Conservation (phyloP, 2,797 vertebrate species). For the Paguma larvata region DNA sequence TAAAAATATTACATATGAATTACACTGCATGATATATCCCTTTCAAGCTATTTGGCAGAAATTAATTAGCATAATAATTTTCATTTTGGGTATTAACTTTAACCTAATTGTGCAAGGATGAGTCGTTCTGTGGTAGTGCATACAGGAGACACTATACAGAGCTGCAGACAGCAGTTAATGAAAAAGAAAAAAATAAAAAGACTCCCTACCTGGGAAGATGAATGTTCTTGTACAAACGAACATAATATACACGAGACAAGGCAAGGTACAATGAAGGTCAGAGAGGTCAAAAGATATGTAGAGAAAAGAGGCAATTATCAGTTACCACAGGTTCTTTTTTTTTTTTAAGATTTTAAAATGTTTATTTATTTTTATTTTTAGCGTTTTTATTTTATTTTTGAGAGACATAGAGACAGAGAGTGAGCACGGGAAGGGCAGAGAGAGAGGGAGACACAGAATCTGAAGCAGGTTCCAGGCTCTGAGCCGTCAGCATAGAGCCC, state of each 20-base stretch:
- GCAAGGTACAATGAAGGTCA: background rate
- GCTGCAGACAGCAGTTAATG: background rate
- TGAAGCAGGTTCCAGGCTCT: no score
- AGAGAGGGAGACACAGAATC: no score
- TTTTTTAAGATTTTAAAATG: no score
- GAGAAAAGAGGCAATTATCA: background rate
- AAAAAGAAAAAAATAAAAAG: background rate
- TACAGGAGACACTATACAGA: background rate
- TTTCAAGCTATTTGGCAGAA: background rate
- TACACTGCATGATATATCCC: background rate
- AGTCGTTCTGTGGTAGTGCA: background rate
- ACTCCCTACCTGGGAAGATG: background rate
- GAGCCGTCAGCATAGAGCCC: no score
- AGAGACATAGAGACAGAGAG: no score
- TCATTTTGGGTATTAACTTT: background rate
- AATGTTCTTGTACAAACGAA: background rate
- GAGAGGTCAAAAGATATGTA: background rate
- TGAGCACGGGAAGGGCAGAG: no score
- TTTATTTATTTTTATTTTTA: no score
- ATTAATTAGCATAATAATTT: background rate
- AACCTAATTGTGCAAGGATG: background rate
- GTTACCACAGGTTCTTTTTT: background rate
- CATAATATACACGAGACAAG: background rate
- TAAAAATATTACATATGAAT: background rate
- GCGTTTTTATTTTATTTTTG: no score